These are phyloP conservation scores for Branchinecta lindahli DNA, from an alignment of 1,140 invertebrate genomes.

Conservation along the genomic window DNA sequence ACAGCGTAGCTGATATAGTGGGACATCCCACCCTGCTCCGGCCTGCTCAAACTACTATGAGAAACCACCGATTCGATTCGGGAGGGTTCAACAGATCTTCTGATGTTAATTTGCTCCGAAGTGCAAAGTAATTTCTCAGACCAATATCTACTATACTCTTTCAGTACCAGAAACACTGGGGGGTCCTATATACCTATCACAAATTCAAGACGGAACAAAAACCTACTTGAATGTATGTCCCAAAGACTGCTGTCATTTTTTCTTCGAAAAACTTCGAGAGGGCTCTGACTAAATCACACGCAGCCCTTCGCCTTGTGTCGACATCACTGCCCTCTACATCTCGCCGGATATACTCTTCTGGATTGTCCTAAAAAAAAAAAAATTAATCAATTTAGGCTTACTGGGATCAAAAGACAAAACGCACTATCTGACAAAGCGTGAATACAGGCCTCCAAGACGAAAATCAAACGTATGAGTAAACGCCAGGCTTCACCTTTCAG, in stretches of 20 bases:
- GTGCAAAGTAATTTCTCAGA: too few relatives aligned
- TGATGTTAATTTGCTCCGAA: too few relatives aligned
- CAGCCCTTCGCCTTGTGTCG: slow-evolving; percentile 81
- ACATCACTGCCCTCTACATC: slow-evolving; percentile 98
- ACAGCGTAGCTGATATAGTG: too few relatives aligned
- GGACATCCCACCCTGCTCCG: too few relatives aligned
- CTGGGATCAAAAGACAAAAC: slow-evolving; percentile 23
- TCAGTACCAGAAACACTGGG: too few relatives aligned
- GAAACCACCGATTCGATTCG: too few relatives aligned
- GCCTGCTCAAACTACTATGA: too few relatives aligned
- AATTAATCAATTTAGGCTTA: slow-evolving; percentile 73
- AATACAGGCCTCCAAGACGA: not conserved
- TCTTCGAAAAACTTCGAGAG: slow-evolving; percentile 75
- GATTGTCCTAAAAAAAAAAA: slow-evolving; percentile 81
- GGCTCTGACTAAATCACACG: slow-evolving; percentile 87
- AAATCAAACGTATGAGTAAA: not conserved
- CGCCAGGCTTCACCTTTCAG: not conserved
- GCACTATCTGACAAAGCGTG: not conserved
- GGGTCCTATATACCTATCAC: too few relatives aligned
- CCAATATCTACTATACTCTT: too few relatives aligned
- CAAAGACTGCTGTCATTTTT: slow-evolving; percentile 82
- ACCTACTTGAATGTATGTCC: slow-evolving; percentile 57
- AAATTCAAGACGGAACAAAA: not conserved
- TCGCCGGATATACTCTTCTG: slow-evolving; percentile 89
- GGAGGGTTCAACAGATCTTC: too few relatives aligned